phyloP scores from a whole-genome alignment of 1,140 invertebrate species.

The Hylyphantes graminicola region DNA sequence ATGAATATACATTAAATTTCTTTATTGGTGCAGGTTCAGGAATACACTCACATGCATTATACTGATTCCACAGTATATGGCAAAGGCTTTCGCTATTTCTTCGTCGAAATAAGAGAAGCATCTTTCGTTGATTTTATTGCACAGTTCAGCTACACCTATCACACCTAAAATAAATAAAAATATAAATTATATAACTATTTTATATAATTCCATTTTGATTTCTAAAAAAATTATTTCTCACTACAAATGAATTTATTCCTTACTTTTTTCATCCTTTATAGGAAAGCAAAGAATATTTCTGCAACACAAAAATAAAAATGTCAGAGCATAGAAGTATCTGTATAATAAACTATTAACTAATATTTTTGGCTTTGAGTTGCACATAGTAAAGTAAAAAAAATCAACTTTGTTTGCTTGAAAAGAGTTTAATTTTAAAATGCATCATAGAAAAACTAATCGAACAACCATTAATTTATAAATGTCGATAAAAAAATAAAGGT shows the following conservation, averaged over 20 bases:
- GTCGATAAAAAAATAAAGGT: too few relatives aligned
- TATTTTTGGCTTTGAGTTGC: too few relatives aligned
- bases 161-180: constrained; percentile 72
- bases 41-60: constrained; percentile 78
- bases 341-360: too few relatives aligned
- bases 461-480: too few relatives aligned
- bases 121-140: constrained; percentile 79
- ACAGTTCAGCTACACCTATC: constrained; percentile 86
- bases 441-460: too few relatives aligned
- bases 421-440: too few relatives aligned
- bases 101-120: constrained; percentile 86
- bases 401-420: too few relatives aligned
- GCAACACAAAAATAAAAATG: constrained; percentile 64
- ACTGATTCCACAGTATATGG: constrained; percentile 86
- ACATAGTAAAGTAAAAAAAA: too few relatives aligned
- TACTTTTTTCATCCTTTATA: constrained; percentile 80
- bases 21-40: neutral
- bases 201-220: neutral
- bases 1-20: constrained; percentile 20
- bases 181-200: constrained; percentile 4
- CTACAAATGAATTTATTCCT: constrained; percentile 56
- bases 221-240: constrained; percentile 3
- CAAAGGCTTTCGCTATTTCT: constrained; percentile 83
- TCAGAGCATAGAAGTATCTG: too few relatives aligned
- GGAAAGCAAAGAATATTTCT: constrained; percentile 88